A percentile compares a stretch with the other conserved stretches of the same genome.
Conservation (phyloP, 2,888 invertebrate genomes). For the Drosophila cracens region DNA sequence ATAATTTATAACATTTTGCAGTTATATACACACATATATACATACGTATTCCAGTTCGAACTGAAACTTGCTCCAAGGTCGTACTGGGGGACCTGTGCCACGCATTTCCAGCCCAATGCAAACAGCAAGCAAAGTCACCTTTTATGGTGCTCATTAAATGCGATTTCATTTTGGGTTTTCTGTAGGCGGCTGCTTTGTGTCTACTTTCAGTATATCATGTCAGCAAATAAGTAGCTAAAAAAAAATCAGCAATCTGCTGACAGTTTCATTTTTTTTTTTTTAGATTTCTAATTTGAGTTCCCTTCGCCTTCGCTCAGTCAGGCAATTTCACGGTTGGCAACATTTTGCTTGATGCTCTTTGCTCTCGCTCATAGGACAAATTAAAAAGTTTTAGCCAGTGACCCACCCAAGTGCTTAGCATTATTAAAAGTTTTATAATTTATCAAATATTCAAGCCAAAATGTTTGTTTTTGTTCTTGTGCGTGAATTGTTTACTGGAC, state of each 20-base stretch:
- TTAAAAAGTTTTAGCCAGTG: slow-evolving; percentile 69
- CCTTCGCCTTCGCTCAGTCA: slow-evolving; percentile 9
- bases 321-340: slow-evolving; percentile 76
- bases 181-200: slow-evolving; percentile 19
- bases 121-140: slow-evolving; percentile 39
- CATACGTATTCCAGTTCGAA: neutral
- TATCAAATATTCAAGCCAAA: slow-evolving; percentile 64
- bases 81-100: neutral
- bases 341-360: slow-evolving; percentile 58
- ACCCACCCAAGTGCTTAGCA: slow-evolving; percentile 59
- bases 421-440: slow-evolving; percentile 78
- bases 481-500: slow-evolving; percentile 58
- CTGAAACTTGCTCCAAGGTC: slow-evolving; percentile 27
- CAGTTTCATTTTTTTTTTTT: slow-evolving; percentile 52
- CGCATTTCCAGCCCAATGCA: slow-evolving; percentile 29
- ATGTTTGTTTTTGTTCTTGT: slow-evolving; percentile 13
- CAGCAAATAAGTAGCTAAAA: slow-evolving; percentile 64
- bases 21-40: slow-evolving; percentile 27
- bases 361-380: slow-evolving; percentile 60
- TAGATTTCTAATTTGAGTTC: slow-evolving; percentile 26
- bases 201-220: slow-evolving; percentile 61
- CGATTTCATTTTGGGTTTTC: slow-evolving; percentile 60
- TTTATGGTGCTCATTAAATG: slow-evolving; percentile 67
- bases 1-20: slow-evolving; percentile 79
- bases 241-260: slow-evolving; percentile 69